Evolutionary conservation across 1,140 invertebrate genomes (phyloP).

Genomic region (Bombus terrestris): DNA sequence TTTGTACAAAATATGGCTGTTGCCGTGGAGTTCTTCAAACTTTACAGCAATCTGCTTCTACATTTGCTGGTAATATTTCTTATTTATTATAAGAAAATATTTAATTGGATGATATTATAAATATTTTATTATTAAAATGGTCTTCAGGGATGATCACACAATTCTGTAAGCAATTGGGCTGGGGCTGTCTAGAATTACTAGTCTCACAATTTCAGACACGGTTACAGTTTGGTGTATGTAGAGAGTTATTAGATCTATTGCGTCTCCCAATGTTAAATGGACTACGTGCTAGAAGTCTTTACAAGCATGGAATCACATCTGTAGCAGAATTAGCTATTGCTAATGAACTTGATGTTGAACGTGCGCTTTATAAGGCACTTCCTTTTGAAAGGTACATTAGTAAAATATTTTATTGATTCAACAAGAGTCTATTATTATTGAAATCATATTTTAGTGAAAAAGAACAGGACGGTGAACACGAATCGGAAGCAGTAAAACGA

Average conservation of each 20-base stretch:
- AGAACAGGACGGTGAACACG: constrained; percentile 87
- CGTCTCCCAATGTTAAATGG: constrained; percentile 93
- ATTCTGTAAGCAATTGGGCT: constrained; percentile 96
- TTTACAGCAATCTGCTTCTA: constrained; percentile 96
- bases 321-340: constrained; percentile 91
- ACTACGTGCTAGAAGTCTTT: constrained; percentile 92
- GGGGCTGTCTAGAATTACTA: constrained; percentile 94
- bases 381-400: constrained; percentile 89
- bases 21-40: constrained; percentile 94
- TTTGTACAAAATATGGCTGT: constrained; percentile 93
- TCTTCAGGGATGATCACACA: constrained; percentile 93
- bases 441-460: constrained; percentile 84
- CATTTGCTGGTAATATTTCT: constrained; percentile 91
- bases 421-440: neutral
- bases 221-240: constrained; percentile 96
- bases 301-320: constrained; percentile 91
- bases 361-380: constrained; percentile 89
- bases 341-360: constrained; percentile 87
- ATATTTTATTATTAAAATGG: constrained; percentile 3
- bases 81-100: neutral
- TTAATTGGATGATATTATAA: neutral
- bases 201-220: constrained; percentile 96
- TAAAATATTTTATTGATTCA: constrained; percentile 17
- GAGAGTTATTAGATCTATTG: constrained; percentile 96
- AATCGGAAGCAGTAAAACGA: constrained; percentile 86